Evolutionary conservation across 2,888 invertebrate genomes (phyloP).

Genomic region (Acanthococcus lagerstroemiae): DNA sequence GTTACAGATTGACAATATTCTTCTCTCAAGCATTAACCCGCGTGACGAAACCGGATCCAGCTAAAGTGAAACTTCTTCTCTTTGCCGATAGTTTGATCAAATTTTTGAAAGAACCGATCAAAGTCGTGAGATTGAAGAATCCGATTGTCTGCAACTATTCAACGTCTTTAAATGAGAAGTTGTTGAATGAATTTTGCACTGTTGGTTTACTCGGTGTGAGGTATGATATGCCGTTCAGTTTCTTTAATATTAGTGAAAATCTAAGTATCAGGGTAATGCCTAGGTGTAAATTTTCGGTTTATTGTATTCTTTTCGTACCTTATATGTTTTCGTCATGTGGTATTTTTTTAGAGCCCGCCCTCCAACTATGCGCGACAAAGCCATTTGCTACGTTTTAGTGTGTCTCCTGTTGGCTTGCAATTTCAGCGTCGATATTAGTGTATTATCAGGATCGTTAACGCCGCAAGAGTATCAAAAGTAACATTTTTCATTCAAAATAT

Average conservation of each 20-base stretch:
- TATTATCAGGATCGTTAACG: background rate
- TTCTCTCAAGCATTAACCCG: background rate
- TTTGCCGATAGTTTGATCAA: background rate
- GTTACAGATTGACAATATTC: slow-evolving; percentile 2
- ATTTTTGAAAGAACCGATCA: background rate
- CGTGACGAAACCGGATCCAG: background rate
- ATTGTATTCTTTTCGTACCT: background rate
- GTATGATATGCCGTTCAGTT: background rate
- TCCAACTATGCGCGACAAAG: slow-evolving; percentile 18
- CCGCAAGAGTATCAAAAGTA: slow-evolving; percentile 4
- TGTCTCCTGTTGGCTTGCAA: background rate
- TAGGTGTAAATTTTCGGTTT: background rate
- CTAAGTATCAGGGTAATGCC: background rate
- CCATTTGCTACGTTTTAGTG: slow-evolving; percentile 9
- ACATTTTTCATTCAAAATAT: background rate
- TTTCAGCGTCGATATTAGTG: background rate
- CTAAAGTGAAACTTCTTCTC: slow-evolving; percentile 3
- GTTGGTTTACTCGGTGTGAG: background rate
- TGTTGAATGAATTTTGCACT: slow-evolving; percentile 9
- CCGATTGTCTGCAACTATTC: background rate
- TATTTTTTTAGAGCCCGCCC: background rate
- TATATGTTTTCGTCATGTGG: background rate
- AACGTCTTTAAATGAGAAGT: background rate
- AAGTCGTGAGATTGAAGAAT: background rate
- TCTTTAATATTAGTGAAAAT: background rate